Evolutionary conservation across 2,113 vertebrate species (phyloP), one percentile per base, ranked within the genome.

Genomic region (Myotis davidii): DNA sequence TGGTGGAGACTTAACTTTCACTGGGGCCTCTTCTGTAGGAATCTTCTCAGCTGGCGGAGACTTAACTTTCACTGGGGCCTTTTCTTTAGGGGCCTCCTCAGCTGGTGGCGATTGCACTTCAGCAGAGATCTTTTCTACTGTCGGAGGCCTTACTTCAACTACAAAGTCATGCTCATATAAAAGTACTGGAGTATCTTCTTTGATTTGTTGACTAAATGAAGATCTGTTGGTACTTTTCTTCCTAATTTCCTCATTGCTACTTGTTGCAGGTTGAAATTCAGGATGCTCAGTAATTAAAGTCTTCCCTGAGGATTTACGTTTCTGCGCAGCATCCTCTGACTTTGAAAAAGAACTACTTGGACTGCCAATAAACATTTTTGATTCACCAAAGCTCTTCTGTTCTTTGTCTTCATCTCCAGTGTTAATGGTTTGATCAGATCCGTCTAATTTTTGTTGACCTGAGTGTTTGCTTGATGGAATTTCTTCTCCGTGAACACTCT

Each of bases 391-490:
- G 45, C 92, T 97, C 93, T 97, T 96, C 37, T 96, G 94, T 64
- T 61, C 95, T 39, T 96, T 97, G 70, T 97, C 86, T 25, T 64
- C 16, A 16, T 95, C 91, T 89, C 95, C 96, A 91, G 88, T 96
- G 88, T 78, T 91, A 34, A 14, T 97, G 17, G 92, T 97, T 88
- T 97, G 96, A 88, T 98, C 95, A 87, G 97, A 91, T 92, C 88
- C 92, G 45, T 97, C 95, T 92, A 50, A 72, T 88, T 91, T 95
- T 20, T 78, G 37, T 13, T 76, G 82, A 79, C 21, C 0, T n/a
- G 18, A n/a, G 11, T 69, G 37, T 87, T 21, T 83, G 25, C 0
- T 42, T 84, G 87, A 8, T 65, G 34, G 48, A 70, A 73, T 83
- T 85, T 95, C 95, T 65, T 34, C 54, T 52, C 94, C 82, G 11